phyloP scores from a whole-genome alignment of 2,888 invertebrate species.

The Cyclophora albipunctata region DNA sequence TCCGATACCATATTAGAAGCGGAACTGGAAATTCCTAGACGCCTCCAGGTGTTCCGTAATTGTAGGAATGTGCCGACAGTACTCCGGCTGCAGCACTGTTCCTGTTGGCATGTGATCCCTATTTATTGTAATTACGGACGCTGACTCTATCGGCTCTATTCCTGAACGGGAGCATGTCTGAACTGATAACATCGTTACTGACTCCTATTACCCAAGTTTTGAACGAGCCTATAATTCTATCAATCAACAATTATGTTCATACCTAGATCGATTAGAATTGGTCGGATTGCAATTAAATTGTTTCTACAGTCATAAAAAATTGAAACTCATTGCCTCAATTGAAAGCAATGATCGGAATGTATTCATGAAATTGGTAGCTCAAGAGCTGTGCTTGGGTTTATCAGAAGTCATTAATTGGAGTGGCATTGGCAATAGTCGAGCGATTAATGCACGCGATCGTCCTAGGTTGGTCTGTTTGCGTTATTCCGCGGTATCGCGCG shows the following conservation, averaged over 20 bases:
- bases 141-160: slow-evolving; percentile 36
- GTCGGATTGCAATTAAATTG: neutral
- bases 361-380: slow-evolving; percentile 6
- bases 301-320: too few species aligned
- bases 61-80: slow-evolving; percentile 48
- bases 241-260: slow-evolving; percentile 7
- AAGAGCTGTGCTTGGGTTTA: slow-evolving; percentile 32
- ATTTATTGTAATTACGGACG: slow-evolving; percentile 66
- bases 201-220: slow-evolving; percentile 40
- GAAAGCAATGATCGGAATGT: too few species aligned
- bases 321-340: too few species aligned
- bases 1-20: slow-evolving; percentile 5
- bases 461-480: slow-evolving; percentile 53
- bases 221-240: slow-evolving; percentile 14
- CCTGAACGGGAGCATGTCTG: slow-evolving; percentile 38
- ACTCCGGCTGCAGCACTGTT: slow-evolving; percentile 38
- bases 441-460: slow-evolving; percentile 57
- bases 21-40: slow-evolving; percentile 23
- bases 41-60: slow-evolving; percentile 48
- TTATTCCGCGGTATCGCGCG: slow-evolving; percentile 55
- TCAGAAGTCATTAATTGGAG: slow-evolving; percentile 51
- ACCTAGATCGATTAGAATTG: neutral
- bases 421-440: slow-evolving; percentile 52
- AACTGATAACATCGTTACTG: slow-evolving; percentile 39
- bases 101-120: slow-evolving; percentile 57